Conservation (phyloP, 2,797 vertebrate species). For the Scyliorhinus canicula region DNA sequence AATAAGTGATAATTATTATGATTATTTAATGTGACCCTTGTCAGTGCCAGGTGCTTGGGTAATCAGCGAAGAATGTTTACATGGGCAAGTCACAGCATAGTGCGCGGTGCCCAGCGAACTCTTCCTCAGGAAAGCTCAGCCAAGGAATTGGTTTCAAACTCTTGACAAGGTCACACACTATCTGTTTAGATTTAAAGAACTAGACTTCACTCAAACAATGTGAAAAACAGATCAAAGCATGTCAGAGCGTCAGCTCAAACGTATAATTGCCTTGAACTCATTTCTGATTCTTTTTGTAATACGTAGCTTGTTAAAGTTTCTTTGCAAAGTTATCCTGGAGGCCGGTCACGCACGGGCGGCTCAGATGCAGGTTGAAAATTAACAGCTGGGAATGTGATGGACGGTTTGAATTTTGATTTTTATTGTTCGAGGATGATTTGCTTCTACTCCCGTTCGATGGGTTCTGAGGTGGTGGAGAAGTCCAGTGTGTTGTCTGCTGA, state of each 20-base stretch:
- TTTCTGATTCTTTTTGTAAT: neutral
- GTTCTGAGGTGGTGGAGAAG: no score
- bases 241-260: neutral
- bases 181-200: neutral
- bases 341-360: no score
- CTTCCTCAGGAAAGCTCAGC: neutral
- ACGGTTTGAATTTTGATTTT: no score
- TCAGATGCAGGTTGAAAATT: neutral
- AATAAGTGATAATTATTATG: no score
- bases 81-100: neutral
- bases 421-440: no score
- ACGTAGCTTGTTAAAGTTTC: neutral
- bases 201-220: neutral
- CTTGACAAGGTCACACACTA: neutral
- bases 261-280: neutral
- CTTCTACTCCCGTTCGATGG: no score
- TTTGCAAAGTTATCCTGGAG: neutral
- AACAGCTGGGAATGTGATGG: neutral
- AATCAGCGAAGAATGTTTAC: neutral
- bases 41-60: neutral
- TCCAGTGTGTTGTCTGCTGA: no score
- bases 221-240: neutral
- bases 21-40: neutral
- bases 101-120: neutral
- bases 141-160: neutral